phyloP scores from a whole-genome alignment of 2,113 vertebrate genomes.

The Puffinus mauretanicus region DNA sequence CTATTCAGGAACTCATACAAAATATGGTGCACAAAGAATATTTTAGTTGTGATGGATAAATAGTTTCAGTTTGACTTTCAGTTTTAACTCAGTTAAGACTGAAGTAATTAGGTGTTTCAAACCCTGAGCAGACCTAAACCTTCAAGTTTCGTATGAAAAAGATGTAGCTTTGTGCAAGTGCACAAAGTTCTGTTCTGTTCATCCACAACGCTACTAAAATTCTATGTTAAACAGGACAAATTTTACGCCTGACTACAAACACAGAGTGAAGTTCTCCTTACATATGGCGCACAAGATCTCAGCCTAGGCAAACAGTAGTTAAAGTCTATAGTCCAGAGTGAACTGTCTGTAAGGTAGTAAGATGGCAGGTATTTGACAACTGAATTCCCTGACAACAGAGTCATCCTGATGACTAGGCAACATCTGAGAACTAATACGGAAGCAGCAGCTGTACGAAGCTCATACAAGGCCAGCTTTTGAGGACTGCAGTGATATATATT shows the following conservation, averaged over 20 bases:
- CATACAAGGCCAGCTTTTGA: neutral
- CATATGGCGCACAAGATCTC: accelerated
- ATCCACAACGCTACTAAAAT: neutral
- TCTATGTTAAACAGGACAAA: neutral
- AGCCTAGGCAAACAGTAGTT: neutral
- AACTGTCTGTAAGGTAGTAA: neutral
- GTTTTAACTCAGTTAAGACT: neutral
- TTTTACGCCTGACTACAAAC: neutral
- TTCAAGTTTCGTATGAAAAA: neutral
- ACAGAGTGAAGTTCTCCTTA: neutral
- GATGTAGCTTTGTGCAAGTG: neutral
- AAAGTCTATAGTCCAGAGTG: neutral
- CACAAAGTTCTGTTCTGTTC: neutral
- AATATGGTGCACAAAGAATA: neutral
- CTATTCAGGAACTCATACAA: neutral
- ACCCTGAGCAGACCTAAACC: neutral
- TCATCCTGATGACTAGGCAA: neutral
- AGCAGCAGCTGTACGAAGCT: neutral
- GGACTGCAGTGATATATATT: neutral
- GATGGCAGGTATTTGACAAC: neutral
- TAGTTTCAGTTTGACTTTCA: neutral
- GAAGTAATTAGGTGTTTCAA: neutral
- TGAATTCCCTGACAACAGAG: neutral
- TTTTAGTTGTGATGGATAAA: neutral
- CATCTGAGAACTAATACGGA: neutral